Evolutionary conservation across 2,797 vertebrate genomes (phyloP), one percentile per base, ranked within the genome.

Genomic region (Pangasius sanitwongsei): DNA sequence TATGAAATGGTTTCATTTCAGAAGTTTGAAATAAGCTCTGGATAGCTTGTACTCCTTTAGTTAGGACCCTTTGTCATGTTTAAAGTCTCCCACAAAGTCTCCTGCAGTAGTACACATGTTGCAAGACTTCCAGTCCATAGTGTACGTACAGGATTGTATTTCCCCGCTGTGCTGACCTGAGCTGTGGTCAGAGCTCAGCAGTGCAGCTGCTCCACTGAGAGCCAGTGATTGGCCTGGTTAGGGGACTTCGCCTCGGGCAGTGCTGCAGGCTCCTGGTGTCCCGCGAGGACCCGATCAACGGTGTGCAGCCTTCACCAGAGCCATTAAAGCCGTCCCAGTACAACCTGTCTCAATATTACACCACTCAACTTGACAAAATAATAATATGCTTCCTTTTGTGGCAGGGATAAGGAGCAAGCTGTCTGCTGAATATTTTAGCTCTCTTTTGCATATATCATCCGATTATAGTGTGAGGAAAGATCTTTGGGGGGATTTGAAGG

Each of bases 301-400:
- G 95, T 94, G 95, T 96, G 95, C 94, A 95, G 82, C 93, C 80
- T 89, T 93, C 93, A 94, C 94, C 91, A 90, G 94, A 93, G 93
- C 95, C 93, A 94, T 94, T 96, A 94, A 94, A 96, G 95, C 94
- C 95, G 95, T 95, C 95, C 96, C 93, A 91, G 93, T 94, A 94
- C 94, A 94, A 91, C 91, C 92, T 92, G 90, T 92, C 93, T 92
- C 89, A 88, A 90, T 90, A 92, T 92, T 92, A 94, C 87, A 88
- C 88, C 82, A 50, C 91, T 92, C 92, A 90, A 87, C 92, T 93
- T 93, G 93, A 92, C 92, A 93, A 93, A 93, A 92, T 93, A 92
- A 93, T 93, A 92, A 87, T 91, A 92, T 89, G 87, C 89, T 31
- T 84, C 83, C 93, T 91, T 90, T 88, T 83, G 89, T 90, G 86